Conservation (phyloP, 2,113 vertebrate genomes). For the Colaptes auratus region DNA sequence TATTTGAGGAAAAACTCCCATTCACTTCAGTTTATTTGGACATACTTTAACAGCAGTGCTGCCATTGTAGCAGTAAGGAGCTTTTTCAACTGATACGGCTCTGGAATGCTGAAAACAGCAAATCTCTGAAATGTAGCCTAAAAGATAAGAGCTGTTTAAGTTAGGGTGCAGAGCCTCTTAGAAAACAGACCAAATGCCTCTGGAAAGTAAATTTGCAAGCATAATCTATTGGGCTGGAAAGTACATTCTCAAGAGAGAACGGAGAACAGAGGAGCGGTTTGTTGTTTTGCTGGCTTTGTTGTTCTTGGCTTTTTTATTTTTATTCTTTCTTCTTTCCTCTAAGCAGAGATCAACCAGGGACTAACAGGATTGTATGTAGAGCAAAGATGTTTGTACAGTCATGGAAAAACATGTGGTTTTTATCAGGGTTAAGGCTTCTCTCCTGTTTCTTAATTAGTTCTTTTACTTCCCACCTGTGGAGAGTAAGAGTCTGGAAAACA, state of each 20-base stretch:
- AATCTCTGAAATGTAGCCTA: neutral
- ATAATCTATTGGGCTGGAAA: neutral
- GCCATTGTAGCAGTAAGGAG: neutral
- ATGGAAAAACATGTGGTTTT: neutral
- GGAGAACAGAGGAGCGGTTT: neutral
- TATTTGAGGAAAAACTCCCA: neutral
- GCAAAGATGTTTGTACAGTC: neutral
- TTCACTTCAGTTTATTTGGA: conserved; percentile 23
- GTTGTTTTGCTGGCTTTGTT: too few species aligned
- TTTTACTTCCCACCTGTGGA: neutral
- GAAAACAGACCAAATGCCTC: neutral
- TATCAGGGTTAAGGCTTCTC: neutral
- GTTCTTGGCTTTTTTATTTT: neutral
- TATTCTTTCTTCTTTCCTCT: neutral
- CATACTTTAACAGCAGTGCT: neutral
- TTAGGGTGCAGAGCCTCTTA: neutral
- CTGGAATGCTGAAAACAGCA: neutral
- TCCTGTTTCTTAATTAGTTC: conserved; percentile 31
- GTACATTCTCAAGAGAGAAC: neutral
- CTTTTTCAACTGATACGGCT: neutral
- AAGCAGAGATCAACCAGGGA: neutral
- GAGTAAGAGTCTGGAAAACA: conserved; percentile 1
- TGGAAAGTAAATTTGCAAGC: neutral
- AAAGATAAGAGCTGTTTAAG: neutral
- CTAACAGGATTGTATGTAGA: neutral